Evolutionary conservation across 2,888 invertebrate species (phyloP), one percentile per base, ranked within the genome.

Genomic region (Byasa hedistus): DNA sequence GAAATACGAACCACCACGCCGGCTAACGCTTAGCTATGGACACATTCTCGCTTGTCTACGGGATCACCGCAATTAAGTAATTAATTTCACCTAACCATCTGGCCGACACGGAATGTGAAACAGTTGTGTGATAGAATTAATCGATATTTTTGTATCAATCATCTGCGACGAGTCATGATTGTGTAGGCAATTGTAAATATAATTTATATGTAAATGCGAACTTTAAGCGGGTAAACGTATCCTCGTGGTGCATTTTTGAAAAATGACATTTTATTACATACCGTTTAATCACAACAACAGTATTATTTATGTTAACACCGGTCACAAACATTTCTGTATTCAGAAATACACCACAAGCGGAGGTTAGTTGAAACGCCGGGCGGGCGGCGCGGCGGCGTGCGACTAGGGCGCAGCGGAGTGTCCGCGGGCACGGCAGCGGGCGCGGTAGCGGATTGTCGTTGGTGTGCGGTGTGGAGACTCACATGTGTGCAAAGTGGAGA

Each of bases 401-500:
- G 70, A 69, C 72, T 32, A 59, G 85, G 87, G 85, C 77, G 75
- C 71, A 70, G 65, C 59, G 65, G 70, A 66, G 64, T 61, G 57
- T 24, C 32, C 19, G 69, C 70, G 69, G 72, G 71, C 62, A 68
- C 71, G 69, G 70, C 70, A 75, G 69, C 71, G 73, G 73, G 74
- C 66, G 68, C 68, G 67, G 72, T 70, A 69, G 59, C 66, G 72
- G 39, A 56, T 61, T 68, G 55, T 36, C 57, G 66, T 63, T 67
- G 64, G 64, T 65, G 68, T 68, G 65, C 71, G 74, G 78, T 70
- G 69, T 70, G 64, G 70, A 74, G 78, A 91, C 90, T 91, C 90
- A 91, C 90, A 89, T 87, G 85, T 82, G 77, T 83, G 76, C 78
- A 76, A 81, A 79, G 76, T 79, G 79, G 80, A 80, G 79, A 79